Conservation (phyloP, 2,888 invertebrate genomes). For the Globia sparganii region DNA sequence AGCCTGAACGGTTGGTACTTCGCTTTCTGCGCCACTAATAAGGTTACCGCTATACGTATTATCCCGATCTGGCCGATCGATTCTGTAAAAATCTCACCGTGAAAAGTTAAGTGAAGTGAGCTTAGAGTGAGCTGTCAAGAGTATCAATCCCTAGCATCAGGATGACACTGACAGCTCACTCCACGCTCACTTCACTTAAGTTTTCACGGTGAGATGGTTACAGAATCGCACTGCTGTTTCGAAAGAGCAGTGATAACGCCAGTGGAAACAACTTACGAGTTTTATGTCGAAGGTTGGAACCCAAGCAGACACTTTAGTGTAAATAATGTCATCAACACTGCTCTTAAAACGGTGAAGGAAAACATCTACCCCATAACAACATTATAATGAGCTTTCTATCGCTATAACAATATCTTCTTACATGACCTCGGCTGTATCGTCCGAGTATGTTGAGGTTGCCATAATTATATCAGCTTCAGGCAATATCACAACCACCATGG, state of each 20-base stretch:
- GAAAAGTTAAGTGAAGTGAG: too few species aligned
- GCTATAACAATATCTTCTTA: neutral
- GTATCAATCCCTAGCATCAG: too few species aligned
- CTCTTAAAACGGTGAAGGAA: neutral
- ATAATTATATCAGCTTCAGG: neutral
- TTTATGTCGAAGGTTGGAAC: neutral
- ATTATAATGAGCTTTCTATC: constrained; percentile 5
- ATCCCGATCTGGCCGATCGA: too few species aligned
- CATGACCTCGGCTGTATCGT: neutral
- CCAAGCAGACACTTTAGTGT: neutral
- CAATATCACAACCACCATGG: neutral
- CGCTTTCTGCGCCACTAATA: neutral
- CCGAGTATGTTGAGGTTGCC: constrained; percentile 2
- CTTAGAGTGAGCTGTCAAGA: too few species aligned
- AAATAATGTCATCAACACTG: neutral
- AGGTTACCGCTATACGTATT: neutral
- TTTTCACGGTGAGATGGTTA: too few species aligned
- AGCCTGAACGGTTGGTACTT: neutral
- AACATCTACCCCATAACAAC: neutral
- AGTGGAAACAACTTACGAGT: neutral
- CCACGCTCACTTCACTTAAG: too few species aligned
- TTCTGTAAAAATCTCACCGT: too few species aligned
- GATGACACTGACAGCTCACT: too few species aligned
- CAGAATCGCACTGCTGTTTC: too few species aligned
- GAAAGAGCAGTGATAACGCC: neutral